Base-by-base conservation (phyloP, 2,113 vertebrate species). In the Apistogramma diplotaenia region DNA sequence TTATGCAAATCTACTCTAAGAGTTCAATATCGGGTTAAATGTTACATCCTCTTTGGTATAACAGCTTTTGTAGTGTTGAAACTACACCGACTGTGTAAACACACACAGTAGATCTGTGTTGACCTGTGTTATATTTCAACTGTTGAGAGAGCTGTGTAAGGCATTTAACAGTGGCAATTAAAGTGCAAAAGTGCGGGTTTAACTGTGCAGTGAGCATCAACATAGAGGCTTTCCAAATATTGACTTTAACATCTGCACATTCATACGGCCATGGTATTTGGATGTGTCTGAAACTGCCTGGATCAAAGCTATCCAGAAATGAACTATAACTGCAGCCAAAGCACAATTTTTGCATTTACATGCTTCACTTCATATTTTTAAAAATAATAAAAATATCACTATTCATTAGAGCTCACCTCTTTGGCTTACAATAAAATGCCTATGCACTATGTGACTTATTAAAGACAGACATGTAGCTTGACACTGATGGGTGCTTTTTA, bases 271-370 rank as follows among this genome's bases (percentile, higher is more conserved):
- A 4, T 23, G 58, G 37, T 59, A 31, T 85, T 71, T 78, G 37
- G 37, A 77, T 65, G 65, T 82, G 87, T 76, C 60, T 71, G 61
- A 62, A 84, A 78, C 19, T 57, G 59, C 35, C 19, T 8, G 29
- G n/a, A 46, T 55, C 43, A 58, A 71, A 65, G 25, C 62, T 83
- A 8, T 43, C 51, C 8, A 46, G 11, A 4, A 19, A 46, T 25
- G 3, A 73, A 85, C 35, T 23, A 13, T 3, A 56, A 43, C 3
- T 18, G 25, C 25, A 10, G 54, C 12, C 31, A 60, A 53, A 6
- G 9, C 8, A 1, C 35, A 37, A 54, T 23, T 4, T 27, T 67
- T 67, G 23, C 23, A 67, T 16, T 46, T 15, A 25, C 61, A 46
- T 5, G 4, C 37, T 67, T 23, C 15, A 27, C 23, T 5, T 27